phyloP scores from a whole-genome alignment of 1,140 invertebrate genomes.

The Archivesica marissinica region DNA sequence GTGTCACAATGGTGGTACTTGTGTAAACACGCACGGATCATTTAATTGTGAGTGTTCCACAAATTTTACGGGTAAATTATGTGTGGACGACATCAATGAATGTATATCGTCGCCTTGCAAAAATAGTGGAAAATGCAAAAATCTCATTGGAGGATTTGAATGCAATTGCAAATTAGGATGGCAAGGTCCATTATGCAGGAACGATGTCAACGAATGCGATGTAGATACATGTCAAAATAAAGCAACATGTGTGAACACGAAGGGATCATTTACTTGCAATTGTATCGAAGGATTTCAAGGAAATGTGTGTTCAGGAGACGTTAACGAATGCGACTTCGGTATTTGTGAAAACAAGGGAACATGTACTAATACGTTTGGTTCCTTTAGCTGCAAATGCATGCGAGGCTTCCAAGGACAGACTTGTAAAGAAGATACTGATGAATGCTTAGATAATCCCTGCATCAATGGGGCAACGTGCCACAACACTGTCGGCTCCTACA shows the following conservation, averaged over 20 bases:
- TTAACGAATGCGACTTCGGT: slow-evolving; percentile 64
- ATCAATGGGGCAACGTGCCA: slow-evolving; percentile 45
- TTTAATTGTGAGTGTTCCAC: slow-evolving; percentile 32
- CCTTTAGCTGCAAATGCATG: slow-evolving; percentile 91
- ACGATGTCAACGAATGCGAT: slow-evolving; percentile 66
- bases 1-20: slow-evolving; percentile 86
- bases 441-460: slow-evolving; percentile 43
- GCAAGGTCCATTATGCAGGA: slow-evolving; percentile 33
- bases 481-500: slow-evolving; percentile 30
- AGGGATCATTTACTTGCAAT: slow-evolving; percentile 41
- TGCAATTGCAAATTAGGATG: slow-evolving; percentile 57
- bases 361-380: slow-evolving; percentile 36
- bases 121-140: slow-evolving; percentile 88
- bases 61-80: slow-evolving; percentile 38
- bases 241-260: slow-evolving; percentile 56
- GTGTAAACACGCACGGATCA: slow-evolving; percentile 37
- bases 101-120: slow-evolving; percentile 92
- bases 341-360: slow-evolving; percentile 67
- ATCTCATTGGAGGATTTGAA: slow-evolving; percentile 22
- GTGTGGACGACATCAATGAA: slow-evolving; percentile 92
- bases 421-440: slow-evolving; percentile 20
- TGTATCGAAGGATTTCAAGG: slow-evolving; percentile 95
- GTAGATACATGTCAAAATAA: slow-evolving; percentile 65
- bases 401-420: slow-evolving; percentile 73
- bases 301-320: slow-evolving; percentile 90